Conservation (phyloP, 2,113 vertebrate species). For the Tragelaphus strepsiceros region DNA sequence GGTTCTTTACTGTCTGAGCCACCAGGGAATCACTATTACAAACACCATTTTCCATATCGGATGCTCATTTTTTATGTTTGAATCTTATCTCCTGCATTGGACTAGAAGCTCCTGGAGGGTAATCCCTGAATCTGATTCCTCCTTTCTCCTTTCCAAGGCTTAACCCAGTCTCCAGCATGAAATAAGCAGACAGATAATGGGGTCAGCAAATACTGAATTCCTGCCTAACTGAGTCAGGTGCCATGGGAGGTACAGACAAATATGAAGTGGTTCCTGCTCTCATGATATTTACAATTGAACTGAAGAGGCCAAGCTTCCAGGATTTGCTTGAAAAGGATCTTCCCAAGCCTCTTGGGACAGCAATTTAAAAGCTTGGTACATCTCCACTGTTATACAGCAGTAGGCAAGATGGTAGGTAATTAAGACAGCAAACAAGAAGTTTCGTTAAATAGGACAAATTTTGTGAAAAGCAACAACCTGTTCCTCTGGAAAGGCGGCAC, state of each 20-base stretch:
- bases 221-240: neutral
- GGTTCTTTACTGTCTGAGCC: neutral
- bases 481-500: constrained; percentile 58
- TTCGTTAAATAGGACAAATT: constrained; percentile 74
- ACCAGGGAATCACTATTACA: neutral
- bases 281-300: neutral
- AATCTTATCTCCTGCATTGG: neutral
- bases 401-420: neutral
- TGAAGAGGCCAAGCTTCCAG: neutral
- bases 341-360: neutral
- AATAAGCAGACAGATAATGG: neutral
- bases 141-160: neutral
- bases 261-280: neutral
- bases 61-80: neutral
- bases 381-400: neutral
- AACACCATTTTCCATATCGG: neutral
- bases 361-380: neutral
- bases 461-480: constrained; percentile 69
- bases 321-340: neutral
- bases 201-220: neutral
- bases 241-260: neutral
- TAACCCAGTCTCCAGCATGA: neutral
- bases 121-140: neutral
- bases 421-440: neutral
- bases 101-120: neutral